Percentiles rank a stretch among this genome's conserved stretches.
Evolutionary conservation across 2,113 vertebrate species (phyloP).

Genomic region (Gymnocephalus cernua): DNA sequence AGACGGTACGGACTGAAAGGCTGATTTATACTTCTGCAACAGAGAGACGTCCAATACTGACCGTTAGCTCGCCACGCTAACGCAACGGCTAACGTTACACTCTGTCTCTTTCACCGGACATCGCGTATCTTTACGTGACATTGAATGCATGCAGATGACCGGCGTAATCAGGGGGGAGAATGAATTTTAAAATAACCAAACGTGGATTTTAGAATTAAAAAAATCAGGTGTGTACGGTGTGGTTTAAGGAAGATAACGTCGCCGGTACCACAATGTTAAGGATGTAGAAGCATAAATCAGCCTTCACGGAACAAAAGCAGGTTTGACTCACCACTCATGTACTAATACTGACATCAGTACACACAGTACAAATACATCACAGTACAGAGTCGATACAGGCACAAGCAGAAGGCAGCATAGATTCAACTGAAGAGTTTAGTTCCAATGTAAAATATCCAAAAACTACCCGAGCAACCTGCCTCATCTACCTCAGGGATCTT

Average conservation of each 20-base stretch:
- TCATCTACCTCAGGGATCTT: neutral
- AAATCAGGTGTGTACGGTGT: neutral
- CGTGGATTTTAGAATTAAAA: neutral
- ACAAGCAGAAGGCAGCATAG: conserved; percentile 35
- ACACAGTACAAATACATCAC: conserved; percentile 53
- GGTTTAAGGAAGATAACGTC: neutral
- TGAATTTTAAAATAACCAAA: neutral
- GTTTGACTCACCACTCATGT: neutral
- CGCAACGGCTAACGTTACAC: neutral
- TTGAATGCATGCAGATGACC: neutral
- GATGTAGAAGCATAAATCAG: conserved; percentile 21
- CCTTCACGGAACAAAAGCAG: conserved; percentile 1
- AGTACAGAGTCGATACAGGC: conserved; percentile 33
- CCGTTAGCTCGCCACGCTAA: conserved; percentile 4
- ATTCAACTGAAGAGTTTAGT: conserved; percentile 36
- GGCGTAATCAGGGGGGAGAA: too few relatives aligned
- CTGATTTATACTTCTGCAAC: conserved; percentile 24
- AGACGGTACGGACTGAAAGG: neutral
- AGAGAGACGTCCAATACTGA: neutral
- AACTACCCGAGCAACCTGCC: neutral
- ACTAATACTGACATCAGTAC: conserved; percentile 22
- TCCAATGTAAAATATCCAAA: conserved; percentile 29
- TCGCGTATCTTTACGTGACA: neutral
- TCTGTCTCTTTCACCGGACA: too few relatives aligned
- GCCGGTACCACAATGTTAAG: neutral